These are phyloP conservation scores for Beris chalybata DNA, from an alignment of 2,888 invertebrate species.

Conservation along the genomic window DNA sequence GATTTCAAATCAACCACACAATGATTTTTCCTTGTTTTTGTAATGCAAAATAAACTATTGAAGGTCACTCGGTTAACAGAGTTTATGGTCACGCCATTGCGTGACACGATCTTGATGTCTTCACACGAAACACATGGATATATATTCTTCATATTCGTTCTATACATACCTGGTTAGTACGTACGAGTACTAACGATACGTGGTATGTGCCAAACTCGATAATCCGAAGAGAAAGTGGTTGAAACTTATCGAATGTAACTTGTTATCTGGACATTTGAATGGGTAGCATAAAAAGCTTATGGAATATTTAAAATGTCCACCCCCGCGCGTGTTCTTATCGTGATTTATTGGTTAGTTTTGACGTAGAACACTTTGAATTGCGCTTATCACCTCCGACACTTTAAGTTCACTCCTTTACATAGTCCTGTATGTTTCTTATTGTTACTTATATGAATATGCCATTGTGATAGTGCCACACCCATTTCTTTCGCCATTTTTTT, in stretches of 20 bases:
- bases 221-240: constrained; percentile 21
- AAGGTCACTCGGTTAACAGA: constrained; percentile 36
- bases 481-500: constrained; percentile 30
- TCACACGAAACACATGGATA: neutral
- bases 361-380: too few relatives aligned
- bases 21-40: too few relatives aligned
- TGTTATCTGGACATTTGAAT: constrained; percentile 24
- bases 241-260: constrained; percentile 14
- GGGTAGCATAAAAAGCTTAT: constrained; percentile 16
- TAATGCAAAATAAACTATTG: neutral
- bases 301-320: constrained; percentile 21
- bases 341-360: constrained; percentile 16
- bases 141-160: neutral
- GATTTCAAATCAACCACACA: too few relatives aligned
- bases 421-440: neutral
- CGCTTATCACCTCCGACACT: too few relatives aligned
- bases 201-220: constrained; percentile 20
- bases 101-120: constrained; percentile 43
- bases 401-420: too few relatives aligned
- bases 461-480: constrained; percentile 27
- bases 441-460: constrained; percentile 5
- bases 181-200: constrained; percentile 1
- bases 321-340: neutral
- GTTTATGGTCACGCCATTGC: constrained; percentile 45
- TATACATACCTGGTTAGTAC: constrained; percentile 12